phyloP scores from a whole-genome alignment of 2,113 vertebrate species.

The Microtus pennsylvanicus region DNA sequence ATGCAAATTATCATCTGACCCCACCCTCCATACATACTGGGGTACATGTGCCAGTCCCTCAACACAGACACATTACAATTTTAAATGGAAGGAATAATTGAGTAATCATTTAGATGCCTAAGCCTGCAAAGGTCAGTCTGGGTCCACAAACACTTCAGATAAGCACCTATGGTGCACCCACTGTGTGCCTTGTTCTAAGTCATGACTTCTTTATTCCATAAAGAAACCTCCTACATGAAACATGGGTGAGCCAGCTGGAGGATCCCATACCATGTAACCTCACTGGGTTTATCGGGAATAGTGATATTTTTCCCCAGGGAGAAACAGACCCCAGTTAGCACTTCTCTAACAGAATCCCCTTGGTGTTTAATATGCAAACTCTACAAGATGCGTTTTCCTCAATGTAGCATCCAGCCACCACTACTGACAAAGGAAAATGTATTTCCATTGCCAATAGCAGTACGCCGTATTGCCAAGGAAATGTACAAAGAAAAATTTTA shows the following conservation, averaged over 20 bases:
- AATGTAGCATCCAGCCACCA: neutral
- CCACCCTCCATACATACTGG: neutral
- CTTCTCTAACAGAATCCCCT: neutral
- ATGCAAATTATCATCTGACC: neutral
- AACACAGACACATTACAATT: neutral
- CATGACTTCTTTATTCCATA: rapidly evolving
- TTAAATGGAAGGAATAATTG: neutral
- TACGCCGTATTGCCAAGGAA: neutral
- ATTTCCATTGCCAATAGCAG: neutral
- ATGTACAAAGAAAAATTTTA: neutral
- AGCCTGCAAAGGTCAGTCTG: neutral
- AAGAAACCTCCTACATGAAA: neutral
- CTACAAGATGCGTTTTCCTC: neutral
- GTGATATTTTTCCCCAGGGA: neutral
- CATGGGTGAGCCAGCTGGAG: neutral
- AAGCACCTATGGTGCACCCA: neutral
- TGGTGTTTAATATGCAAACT: slow-evolving; percentile 23
- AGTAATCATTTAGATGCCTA: neutral
- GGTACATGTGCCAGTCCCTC: neutral
- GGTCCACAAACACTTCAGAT: no score
- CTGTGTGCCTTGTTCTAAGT: rapidly evolving
- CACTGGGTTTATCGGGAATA: neutral
- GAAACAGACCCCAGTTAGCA: neutral
- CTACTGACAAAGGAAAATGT: neutral
- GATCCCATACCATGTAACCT: neutral